A percentile compares a stretch with the other conserved stretches of the same genome.
These are phyloP conservation scores for Euura lappo DNA, from an alignment of 1,140 invertebrate species.

Conservation along the genomic window DNA sequence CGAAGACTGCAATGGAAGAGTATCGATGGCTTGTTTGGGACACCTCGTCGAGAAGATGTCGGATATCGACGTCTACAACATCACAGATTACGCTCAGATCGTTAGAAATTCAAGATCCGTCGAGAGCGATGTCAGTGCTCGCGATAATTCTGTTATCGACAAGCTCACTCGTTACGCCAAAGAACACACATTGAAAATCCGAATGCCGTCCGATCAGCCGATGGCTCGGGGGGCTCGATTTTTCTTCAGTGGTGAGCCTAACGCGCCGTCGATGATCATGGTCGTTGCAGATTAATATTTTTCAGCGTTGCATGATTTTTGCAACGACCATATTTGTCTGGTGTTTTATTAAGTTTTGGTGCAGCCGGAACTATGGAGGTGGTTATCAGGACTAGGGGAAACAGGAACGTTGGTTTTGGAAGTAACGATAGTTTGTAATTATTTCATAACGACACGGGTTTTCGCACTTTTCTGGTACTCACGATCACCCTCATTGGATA, in stretches of 20 bases:
- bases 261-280: not conserved
- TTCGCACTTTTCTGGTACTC: no score
- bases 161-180: slow-evolving; percentile 50
- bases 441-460: no score
- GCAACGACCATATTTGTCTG: not conserved
- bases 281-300: not conserved
- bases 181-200: slow-evolving; percentile 52
- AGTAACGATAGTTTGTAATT: no score
- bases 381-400: not conserved
- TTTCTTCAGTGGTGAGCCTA: slow-evolving; percentile 55
- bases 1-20: slow-evolving; percentile 20
- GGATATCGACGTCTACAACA: slow-evolving; percentile 38
- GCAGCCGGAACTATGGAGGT: not conserved
- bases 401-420: not conserved
- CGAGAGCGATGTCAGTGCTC: slow-evolving; percentile 13
- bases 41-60: slow-evolving; percentile 38
- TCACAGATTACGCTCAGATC: slow-evolving; percentile 50
- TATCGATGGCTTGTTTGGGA: slow-evolving; percentile 29
- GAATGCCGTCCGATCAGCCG: slow-evolving; percentile 41
- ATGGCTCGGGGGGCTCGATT: slow-evolving; percentile 47
- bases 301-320: not conserved
- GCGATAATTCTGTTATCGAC: slow-evolving; percentile 39
- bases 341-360: slow-evolving; percentile 10
- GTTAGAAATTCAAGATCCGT: slow-evolving; percentile 27
- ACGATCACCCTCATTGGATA: no score